These are phyloP conservation scores for Procambarus clarkii DNA, from an alignment of 1,140 invertebrate species.

Conservation along the genomic window DNA sequence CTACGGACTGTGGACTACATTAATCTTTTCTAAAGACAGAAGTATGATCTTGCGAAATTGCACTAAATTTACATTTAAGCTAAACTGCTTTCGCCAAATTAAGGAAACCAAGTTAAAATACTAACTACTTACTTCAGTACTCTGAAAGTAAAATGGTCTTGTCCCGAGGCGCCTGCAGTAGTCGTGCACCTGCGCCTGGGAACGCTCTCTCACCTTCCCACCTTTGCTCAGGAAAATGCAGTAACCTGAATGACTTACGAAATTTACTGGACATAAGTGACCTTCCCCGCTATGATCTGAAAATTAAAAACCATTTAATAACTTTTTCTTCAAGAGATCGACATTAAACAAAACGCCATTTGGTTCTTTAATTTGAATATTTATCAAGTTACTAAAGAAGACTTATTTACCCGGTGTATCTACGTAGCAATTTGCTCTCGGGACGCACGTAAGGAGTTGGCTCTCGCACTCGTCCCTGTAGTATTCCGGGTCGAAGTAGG, in stretches of 20 bases:
- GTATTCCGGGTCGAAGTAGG: not conserved
- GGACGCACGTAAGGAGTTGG: conserved; percentile 22
- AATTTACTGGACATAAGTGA: conserved; percentile 36
- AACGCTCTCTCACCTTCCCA: conserved; percentile 2
- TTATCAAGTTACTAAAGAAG: too few relatives aligned
- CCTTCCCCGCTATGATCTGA: not conserved
- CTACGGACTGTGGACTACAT: too few relatives aligned
- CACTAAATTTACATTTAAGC: too few relatives aligned
- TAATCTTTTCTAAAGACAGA: too few relatives aligned
- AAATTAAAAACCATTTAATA: too few relatives aligned
- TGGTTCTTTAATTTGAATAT: too few relatives aligned
- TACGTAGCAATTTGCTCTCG: not conserved
- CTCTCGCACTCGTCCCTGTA: conserved; percentile 39
- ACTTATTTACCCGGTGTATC: not conserved
- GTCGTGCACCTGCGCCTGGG: conserved; percentile 25
- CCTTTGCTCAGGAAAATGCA: not conserved
- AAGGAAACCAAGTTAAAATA: too few relatives aligned
- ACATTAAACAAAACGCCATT: too few relatives aligned
- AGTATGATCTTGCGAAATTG: too few relatives aligned
- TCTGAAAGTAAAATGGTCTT: conserved; percentile 43
- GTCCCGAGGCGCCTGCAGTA: conserved; percentile 2
- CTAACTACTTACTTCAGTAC: not conserved
- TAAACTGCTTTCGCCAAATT: too few relatives aligned
- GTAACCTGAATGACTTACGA: not conserved
- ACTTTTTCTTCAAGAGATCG: too few relatives aligned